phyloP scores from a whole-genome alignment of 2,113 vertebrate genomes.

The Hyla sarda region DNA sequence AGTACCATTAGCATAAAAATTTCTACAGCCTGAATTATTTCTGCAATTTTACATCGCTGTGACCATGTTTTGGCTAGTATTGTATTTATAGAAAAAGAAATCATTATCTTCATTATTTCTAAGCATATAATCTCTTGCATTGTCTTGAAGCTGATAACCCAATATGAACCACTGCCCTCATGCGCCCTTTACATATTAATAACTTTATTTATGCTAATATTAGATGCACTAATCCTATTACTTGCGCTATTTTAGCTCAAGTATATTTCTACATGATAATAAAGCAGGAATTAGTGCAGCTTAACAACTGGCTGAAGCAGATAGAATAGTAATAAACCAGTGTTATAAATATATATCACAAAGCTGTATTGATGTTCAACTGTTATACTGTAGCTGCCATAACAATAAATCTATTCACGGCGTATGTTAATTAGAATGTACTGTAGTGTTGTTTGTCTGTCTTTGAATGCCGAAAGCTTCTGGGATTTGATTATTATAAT shows the following conservation, averaged over 20 bases:
- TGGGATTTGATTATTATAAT: slow-evolving; percentile 2
- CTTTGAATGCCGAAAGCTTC: not conserved
- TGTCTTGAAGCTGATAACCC: not conserved
- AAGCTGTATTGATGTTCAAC: slow-evolving; percentile 41
- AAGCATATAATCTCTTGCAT: slow-evolving; percentile 20
- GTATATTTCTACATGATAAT: slow-evolving; percentile 30
- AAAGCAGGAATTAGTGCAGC: slow-evolving; percentile 21
- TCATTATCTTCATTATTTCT: slow-evolving; percentile 26
- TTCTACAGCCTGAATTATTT: not conserved
- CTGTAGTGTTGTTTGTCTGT: slow-evolving; percentile 7
- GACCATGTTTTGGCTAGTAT: not conserved
- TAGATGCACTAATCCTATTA: slow-evolving; percentile 49
- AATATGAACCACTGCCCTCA: slow-evolving; percentile 31
- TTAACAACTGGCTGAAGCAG: slow-evolving; percentile 29
- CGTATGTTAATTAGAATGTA: slow-evolving; percentile 24
- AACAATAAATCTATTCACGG: slow-evolving; percentile 49
- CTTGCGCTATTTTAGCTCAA: slow-evolving; percentile 34
- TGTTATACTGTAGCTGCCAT: slow-evolving; percentile 28
- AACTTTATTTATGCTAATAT: slow-evolving; percentile 42
- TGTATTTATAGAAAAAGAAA: not conserved
- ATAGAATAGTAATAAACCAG: not conserved
- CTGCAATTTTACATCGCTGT: not conserved
- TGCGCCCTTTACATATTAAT: slow-evolving; percentile 25
- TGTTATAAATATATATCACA: slow-evolving; percentile 49
- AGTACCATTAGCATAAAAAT: not conserved